Evolutionary conservation across 1,140 invertebrate genomes (phyloP), one percentile per base, ranked within the genome.

Genomic region (Lordiphosa mommai): DNA sequence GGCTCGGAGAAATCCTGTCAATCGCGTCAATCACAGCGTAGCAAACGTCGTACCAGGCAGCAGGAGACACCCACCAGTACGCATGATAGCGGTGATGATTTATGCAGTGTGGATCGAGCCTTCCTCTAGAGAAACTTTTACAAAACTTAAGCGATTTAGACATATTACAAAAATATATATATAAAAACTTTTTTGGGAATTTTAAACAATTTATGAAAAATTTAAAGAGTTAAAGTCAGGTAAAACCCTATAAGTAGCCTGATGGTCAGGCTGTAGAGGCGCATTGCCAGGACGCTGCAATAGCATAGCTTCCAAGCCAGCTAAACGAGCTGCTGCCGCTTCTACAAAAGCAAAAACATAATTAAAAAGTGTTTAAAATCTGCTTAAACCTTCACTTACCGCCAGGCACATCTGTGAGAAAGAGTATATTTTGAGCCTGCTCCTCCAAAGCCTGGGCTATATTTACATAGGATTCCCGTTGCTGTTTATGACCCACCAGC

Each of bases 351-450:
- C n/a, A n/a, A n/a, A n/a, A n/a, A n/a, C n/a, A n/a, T n/a, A n/a
- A 4, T 13, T 34, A 23, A 3, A 36, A 27, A 5, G 1, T 5
- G 3, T 7, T n/a, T 2, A 3, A 7, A 2, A 3, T 1, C 4
- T 2, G 3, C 10, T 2, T 0, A 17, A 2, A 13, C 9, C 4
- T 1, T 4, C 3, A 27, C 72, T 84, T 86, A 96, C 96, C 96
- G 92, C 93, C 93, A 7, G 93, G 90, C 86, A 94, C 90, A 89
- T 98, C 96, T 32, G 96, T 98, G 0, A 98, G 90, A 86, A 97
- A 98, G 1, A 97, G 73, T 34, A 97, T 91, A 40, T 96, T 91
- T 14, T 92, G 90, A 12, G 93, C 85, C 29, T 91, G 88, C 20
- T 90, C 89, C 30, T 90, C 89, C 27, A 97, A 92, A 67, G 94